A percentile compares a stretch with the other conserved stretches of the same genome.
These are phyloP conservation scores for Lagopus leucura DNA, from an alignment of 2,113 vertebrate species.

Conservation along the genomic window DNA sequence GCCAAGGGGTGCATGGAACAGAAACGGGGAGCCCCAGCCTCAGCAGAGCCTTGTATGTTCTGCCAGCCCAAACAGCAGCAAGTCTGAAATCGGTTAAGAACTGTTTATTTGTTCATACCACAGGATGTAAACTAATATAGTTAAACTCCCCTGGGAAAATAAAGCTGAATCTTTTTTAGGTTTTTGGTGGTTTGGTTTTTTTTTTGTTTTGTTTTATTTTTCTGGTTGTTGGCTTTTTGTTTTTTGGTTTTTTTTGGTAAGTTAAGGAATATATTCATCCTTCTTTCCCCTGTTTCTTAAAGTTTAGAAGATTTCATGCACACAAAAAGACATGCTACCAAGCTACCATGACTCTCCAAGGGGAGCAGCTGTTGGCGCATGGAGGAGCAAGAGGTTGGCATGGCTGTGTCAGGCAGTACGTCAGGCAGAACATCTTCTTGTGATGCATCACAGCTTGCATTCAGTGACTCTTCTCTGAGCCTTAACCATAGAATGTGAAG, in stretches of 20 bases:
- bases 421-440: neutral
- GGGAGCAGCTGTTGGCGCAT: neutral
- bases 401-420: neutral
- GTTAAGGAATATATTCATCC: neutral
- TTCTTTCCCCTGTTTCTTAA: neutral
- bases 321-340: neutral
- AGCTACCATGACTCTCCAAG: neutral
- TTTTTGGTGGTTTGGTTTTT: neutral
- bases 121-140: slow-evolving; percentile 68
- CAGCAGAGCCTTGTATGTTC: neutral
- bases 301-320: neutral
- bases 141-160: slow-evolving; percentile 27
- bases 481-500: neutral
- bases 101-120: slow-evolving; percentile 69
- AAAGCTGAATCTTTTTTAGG: neutral
- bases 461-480: neutral
- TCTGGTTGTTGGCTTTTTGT: neutral
- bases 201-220: neutral
- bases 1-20: neutral
- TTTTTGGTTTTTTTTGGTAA: neutral
- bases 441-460: neutral
- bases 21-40: neutral
- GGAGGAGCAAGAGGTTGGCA: neutral
- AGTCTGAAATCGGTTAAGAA: slow-evolving; percentile 58
- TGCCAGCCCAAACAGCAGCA: slow-evolving; percentile 60